A percentile compares a stretch with the other conserved stretches of the same genome.
Evolutionary conservation across 2,797 vertebrate species (phyloP).

Genomic region (Artibeus lituratus): DNA sequence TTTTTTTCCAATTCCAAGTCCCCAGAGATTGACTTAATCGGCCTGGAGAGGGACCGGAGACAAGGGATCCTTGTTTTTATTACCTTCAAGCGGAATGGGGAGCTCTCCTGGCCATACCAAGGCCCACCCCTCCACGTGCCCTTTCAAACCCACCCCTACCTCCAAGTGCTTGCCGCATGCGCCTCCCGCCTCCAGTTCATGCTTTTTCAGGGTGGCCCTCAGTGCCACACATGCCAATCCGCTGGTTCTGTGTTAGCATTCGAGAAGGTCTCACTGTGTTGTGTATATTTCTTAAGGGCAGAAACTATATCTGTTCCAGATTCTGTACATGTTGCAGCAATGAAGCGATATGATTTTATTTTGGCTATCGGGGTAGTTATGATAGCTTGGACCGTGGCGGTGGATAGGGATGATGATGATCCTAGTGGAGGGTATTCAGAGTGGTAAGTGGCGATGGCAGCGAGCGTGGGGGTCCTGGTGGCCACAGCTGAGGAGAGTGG

Average conservation of each 20-base stretch:
- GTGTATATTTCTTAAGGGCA: accelerated
- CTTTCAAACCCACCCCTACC: not conserved
- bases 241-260: not conserved
- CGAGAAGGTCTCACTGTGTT: not conserved
- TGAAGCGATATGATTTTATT: not conserved
- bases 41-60: not conserved
- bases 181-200: accelerated
- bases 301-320: not conserved
- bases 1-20: not conserved
- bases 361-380: not conserved
- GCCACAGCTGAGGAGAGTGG: not conserved
- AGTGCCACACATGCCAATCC: not conserved
- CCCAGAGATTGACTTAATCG: not conserved
- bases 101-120: not conserved
- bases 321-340: not conserved
- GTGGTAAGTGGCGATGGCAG: not conserved
- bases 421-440: not conserved
- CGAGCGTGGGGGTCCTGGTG: too few relatives aligned
- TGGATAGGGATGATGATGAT: not conserved
- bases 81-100: not conserved
- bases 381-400: not conserved
- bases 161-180: accelerated
- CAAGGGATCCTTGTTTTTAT: not conserved
- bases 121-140: not conserved
- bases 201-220: not conserved